Evolutionary conservation across 2,888 invertebrate species (phyloP).

Genomic region (Platerodrilus igneus): DNA sequence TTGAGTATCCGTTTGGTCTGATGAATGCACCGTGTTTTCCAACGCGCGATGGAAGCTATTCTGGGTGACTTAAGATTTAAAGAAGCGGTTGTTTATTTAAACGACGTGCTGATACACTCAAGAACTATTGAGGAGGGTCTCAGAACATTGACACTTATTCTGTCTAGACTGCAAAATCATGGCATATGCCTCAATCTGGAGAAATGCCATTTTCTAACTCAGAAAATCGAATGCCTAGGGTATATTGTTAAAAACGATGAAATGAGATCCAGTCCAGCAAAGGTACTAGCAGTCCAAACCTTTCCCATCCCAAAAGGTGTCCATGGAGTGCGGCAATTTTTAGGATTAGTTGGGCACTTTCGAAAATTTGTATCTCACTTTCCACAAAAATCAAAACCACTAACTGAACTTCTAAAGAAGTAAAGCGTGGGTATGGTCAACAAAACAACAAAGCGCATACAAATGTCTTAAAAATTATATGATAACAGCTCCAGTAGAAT

Average conservation of each 20-base stretch:
- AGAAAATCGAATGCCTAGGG: conserved; percentile 29
- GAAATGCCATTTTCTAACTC: conserved; percentile 30
- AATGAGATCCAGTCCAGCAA: conserved; percentile 27
- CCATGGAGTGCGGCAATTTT: conserved; percentile 33
- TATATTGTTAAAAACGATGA: conserved; percentile 27
- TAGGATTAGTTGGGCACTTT: conserved; percentile 35
- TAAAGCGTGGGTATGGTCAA: no score
- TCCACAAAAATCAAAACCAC: no score
- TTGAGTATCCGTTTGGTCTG: conserved; percentile 33
- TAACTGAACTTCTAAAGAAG: no score
- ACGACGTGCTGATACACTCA: conserved; percentile 33
- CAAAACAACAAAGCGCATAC: no score
- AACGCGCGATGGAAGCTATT: conserved; percentile 29
- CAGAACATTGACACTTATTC: conserved; percentile 15
- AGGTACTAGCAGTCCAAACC: conserved; percentile 28
- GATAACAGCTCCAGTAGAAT: conserved; percentile 24
- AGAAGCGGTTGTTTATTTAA: conserved; percentile 28
- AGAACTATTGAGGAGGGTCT: conserved; percentile 15
- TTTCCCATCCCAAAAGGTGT: conserved; percentile 30
- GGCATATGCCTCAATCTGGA: conserved; percentile 21
- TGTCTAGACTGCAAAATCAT: conserved; percentile 13
- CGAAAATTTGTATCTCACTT: conserved; percentile 32
- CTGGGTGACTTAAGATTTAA: conserved; percentile 14
- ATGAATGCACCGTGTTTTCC: conserved; percentile 34
- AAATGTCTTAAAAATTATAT: no score